Evolutionary conservation across 23 tunicate species (phyloP).

Genomic region (Halocynthia roretzi): DNA sequence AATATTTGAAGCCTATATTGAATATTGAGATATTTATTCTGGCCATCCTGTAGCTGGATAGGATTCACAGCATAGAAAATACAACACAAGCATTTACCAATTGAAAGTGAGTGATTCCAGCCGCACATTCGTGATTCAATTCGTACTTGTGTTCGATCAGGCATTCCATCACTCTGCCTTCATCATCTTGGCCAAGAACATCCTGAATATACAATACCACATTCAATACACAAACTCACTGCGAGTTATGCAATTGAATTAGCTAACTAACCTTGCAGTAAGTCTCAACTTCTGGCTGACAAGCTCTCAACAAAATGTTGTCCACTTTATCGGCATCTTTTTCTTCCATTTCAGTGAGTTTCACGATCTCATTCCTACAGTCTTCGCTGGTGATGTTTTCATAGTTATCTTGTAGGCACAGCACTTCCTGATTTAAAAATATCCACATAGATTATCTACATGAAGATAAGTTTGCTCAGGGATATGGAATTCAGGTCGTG

Average conservation of each 20-base stretch:
- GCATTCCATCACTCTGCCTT: slow-evolving; percentile 82
- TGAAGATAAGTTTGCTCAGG: not conserved
- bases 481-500: not conserved
- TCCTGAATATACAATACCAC: slow-evolving; percentile 13
- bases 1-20: too few species aligned
- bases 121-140: slow-evolving; percentile 55
- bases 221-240: not conserved
- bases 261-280: slow-evolving; percentile 37
- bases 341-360: slow-evolving; percentile 53
- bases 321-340: slow-evolving; percentile 54
- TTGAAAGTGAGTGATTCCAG: slow-evolving; percentile 82
- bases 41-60: too few species aligned
- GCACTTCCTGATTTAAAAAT: slow-evolving; percentile 34
- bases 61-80: too few species aligned
- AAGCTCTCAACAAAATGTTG: slow-evolving; percentile 44
- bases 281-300: slow-evolving; percentile 66
- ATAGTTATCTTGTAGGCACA: slow-evolving; percentile 73
- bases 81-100: slow-evolving; percentile 25
- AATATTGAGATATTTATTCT: too few species aligned
- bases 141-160: slow-evolving; percentile 53
- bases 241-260: not conserved
- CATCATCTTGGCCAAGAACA: slow-evolving; percentile 28
- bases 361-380: slow-evolving; percentile 25
- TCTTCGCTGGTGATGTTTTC: slow-evolving; percentile 37
- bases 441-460: not conserved